Conservation (phyloP, 2,888 invertebrate species). For the Hyles lineata region DNA sequence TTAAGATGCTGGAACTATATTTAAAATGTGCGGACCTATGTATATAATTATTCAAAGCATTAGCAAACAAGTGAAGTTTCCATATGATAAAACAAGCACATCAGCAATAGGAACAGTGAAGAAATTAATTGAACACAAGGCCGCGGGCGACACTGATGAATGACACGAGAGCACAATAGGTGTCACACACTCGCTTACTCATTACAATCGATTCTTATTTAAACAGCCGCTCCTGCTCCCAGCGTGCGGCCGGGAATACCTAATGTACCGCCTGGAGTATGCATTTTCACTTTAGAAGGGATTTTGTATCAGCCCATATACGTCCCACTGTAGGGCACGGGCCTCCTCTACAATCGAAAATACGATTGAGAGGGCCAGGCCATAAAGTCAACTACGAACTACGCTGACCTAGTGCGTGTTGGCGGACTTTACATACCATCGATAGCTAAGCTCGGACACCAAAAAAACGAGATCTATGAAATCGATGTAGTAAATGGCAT, state of each 20-base stretch:
- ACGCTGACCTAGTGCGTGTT: too few species aligned
- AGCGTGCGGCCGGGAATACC: background rate
- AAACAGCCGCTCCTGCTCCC: constrained; percentile 55
- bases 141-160: constrained; percentile 54
- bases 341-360: too few species aligned
- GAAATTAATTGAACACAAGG: background rate
- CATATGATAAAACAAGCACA: background rate
- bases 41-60: background rate
- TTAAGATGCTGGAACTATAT: background rate
- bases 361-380: too few species aligned
- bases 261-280: too few species aligned
- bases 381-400: too few species aligned
- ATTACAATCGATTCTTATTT: constrained; percentile 75
- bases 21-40: background rate
- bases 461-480: too few species aligned
- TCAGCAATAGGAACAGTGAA: background rate
- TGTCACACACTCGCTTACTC: constrained; percentile 74
- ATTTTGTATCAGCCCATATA: too few species aligned
- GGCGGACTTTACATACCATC: too few species aligned
- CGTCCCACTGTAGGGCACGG: too few species aligned
- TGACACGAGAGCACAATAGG: constrained; percentile 65
- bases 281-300: too few species aligned
- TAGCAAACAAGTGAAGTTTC: background rate
- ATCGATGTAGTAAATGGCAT: too few species aligned
- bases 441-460: too few species aligned